Evolutionary conservation across 92 coral and sea anemone genomes (phyloP).

Genomic region (Heliopora coerulea): DNA sequence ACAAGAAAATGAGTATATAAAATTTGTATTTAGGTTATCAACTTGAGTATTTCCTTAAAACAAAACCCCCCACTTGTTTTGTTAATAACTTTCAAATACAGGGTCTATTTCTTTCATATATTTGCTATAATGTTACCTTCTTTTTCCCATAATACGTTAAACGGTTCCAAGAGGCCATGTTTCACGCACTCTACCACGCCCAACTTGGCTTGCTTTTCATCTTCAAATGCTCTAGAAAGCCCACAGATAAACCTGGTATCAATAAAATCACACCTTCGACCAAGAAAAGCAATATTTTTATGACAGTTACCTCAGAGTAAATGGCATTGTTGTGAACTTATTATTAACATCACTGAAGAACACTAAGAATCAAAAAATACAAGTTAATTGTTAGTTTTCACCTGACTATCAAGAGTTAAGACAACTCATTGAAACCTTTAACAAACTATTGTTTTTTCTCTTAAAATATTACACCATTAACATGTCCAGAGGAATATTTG

Average conservation of each 20-base stretch:
- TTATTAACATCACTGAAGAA: slow-evolving; percentile 89
- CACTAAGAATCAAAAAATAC: slow-evolving; percentile 46
- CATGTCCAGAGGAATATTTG: too few relatives aligned
- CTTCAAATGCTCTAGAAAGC: slow-evolving; percentile 82
- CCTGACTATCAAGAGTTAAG: neutral
- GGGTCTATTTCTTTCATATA: too few relatives aligned
- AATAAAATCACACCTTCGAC: too few relatives aligned
- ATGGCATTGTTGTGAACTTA: slow-evolving; percentile 94
- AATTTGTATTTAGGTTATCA: too few relatives aligned
- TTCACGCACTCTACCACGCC: slow-evolving; percentile 89
- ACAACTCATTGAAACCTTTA: too few relatives aligned
- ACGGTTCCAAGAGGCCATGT: slow-evolving; percentile 85
- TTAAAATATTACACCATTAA: too few relatives aligned
- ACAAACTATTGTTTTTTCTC: too few relatives aligned
- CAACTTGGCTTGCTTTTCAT: slow-evolving; percentile 90
- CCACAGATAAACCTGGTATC: neutral
- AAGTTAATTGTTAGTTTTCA: neutral
- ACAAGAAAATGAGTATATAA: neutral
- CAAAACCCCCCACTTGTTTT: too few relatives aligned
- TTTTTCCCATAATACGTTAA: slow-evolving; percentile 94
- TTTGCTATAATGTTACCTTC: slow-evolving; percentile 78
- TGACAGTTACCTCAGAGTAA: slow-evolving; percentile 71
- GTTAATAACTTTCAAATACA: too few relatives aligned
- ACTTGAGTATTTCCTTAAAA: too few relatives aligned
- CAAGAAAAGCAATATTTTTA: neutral